Base-by-base conservation (phyloP, 1,140 invertebrate genomes). In the Pseudomyrmex flavicornis region DNA sequence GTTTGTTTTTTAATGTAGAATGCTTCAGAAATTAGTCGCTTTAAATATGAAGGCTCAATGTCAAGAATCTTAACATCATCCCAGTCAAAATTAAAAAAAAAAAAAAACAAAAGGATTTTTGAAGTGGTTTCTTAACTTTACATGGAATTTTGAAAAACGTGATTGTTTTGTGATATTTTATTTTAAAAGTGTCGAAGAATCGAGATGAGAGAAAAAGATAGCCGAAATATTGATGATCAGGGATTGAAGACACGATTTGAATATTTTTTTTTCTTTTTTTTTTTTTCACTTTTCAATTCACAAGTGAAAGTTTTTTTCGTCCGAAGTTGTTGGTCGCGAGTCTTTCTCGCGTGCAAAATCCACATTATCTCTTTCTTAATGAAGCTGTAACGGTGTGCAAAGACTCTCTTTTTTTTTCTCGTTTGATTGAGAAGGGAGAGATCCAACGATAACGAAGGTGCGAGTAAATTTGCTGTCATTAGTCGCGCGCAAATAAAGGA, bases 391-490 rank as follows among this genome's bases (percentile, higher is more conserved):
- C 68, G 66, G 4, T 35, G 35, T 7, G 35, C 52, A 46, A 70
- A 26, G 54, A 58, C 68, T 66, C 59, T 76, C 26, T 35, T 58
- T 20, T 13, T 72, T 58, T 46, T 35, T 17, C 17, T 61, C 15
- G 1, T 5, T 10, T 12, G 35, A 13, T 20, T 8, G 65, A 83
- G 59, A 26, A 76, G 70, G 17, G 17, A 17, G 85, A 87, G 82
- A 66, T 70, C 56, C 48, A 68, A 65, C 89, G 93, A 93, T 94
- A 94, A 93, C 89, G 91, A 91, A 85, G 87, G 89, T 82, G 85
- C 89, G 90, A 92, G 93, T 94, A 93, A 93, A 94, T 92, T 93
- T 92, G 92, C 92, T 91, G 91, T 92, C 93, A 93, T 93, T 94
- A 93, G 91, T 91, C 88, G 89, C 84, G 90, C 86, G 92, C 91